Evolutionary conservation across 2,888 invertebrate species (phyloP).

Genomic region (Pristionchus arcanus): DNA sequence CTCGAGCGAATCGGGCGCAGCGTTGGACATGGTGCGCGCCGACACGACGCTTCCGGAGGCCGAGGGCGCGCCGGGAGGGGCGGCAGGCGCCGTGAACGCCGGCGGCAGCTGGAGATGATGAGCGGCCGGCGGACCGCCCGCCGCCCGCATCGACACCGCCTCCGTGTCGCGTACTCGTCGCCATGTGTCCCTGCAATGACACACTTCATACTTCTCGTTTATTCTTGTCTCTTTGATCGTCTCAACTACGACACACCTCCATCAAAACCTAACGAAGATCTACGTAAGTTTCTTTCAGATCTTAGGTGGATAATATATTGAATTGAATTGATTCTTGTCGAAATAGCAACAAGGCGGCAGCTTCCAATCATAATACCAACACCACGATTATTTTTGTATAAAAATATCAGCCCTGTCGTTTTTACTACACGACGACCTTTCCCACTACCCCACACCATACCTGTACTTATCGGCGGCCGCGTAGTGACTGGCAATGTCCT

Average conservation of each 20-base stretch:
- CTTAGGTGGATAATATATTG: too few species aligned
- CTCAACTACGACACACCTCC: too few species aligned
- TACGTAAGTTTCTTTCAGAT: too few species aligned
- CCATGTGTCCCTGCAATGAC: conserved; percentile 64
- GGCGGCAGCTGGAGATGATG: conserved; percentile 52
- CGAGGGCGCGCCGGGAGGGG: conserved; percentile 29
- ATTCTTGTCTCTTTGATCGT: too few species aligned
- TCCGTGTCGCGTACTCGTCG: conserved; percentile 64
- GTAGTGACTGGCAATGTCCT: conserved; percentile 68
- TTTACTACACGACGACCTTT: not conserved
- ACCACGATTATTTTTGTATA: not conserved
- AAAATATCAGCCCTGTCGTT: not conserved
- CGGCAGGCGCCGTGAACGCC: conserved; percentile 41
- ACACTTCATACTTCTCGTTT: not conserved
- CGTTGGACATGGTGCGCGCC: not conserved
- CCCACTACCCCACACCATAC: conserved; percentile 22
- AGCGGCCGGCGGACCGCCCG: conserved; percentile 25
- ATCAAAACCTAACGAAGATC: too few species aligned
- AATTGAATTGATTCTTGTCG: too few species aligned
- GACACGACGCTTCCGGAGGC: conserved; percentile 30
- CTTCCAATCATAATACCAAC: not conserved
- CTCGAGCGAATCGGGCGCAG: conserved; percentile 42
- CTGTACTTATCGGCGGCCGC: conserved; percentile 65
- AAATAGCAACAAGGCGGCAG: too few species aligned
- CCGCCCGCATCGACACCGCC: conserved; percentile 54